Evolutionary conservation across 2,797 vertebrate species (phyloP).

Genomic region (Varecia variegata): DNA sequence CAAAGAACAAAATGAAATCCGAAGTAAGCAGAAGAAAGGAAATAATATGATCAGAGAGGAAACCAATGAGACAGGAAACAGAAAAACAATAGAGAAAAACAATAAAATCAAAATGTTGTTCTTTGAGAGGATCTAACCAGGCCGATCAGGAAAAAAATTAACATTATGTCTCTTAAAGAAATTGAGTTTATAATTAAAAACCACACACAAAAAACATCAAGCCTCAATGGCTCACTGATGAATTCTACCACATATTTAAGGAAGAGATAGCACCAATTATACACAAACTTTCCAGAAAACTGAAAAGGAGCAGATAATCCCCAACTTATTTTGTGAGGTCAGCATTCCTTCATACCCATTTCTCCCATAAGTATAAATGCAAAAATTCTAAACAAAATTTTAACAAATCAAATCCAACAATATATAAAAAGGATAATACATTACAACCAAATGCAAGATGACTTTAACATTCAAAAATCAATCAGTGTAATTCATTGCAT

Average conservation of each 20-base stretch:
- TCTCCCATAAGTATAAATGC: not conserved
- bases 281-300: not conserved
- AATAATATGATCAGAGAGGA: not conserved
- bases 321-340: not conserved
- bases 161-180: not conserved
- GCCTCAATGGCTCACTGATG: not conserved
- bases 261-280: not conserved
- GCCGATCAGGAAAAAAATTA: not conserved
- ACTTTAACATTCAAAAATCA: not conserved
- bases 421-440: not conserved
- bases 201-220: not conserved
- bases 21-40: not conserved
- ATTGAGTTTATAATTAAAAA: not conserved
- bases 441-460: not conserved
- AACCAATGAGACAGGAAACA: not conserved
- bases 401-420: not conserved
- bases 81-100: not conserved
- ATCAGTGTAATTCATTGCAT: not conserved
- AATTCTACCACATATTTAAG: not conserved
- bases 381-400: not conserved
- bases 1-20: not conserved
- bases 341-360: not conserved
- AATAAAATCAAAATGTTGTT: not conserved
- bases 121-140: not conserved
- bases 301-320: not conserved